Evolutionary conservation across 2,797 vertebrate genomes (phyloP).

Genomic region (Dicrostonyx torquatus): DNA sequence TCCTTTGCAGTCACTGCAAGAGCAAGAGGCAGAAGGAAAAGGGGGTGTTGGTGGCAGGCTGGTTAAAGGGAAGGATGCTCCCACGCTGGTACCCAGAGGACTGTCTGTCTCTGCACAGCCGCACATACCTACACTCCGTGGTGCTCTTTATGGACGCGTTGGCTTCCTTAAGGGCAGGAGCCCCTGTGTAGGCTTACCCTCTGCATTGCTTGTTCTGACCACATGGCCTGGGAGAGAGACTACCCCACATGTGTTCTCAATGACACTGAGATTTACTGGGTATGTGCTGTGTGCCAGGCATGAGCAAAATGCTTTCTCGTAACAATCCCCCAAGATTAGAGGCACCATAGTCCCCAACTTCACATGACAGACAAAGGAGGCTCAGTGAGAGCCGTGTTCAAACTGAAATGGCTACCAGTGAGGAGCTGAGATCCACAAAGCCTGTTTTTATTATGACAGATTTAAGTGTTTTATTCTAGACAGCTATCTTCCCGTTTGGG

Average conservation of each 20-base stretch:
- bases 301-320: background rate
- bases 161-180: background rate
- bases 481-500: background rate
- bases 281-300: background rate
- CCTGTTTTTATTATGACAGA: background rate
- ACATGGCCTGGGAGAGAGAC: background rate
- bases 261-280: background rate
- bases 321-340: background rate
- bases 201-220: background rate
- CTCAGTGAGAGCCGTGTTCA: background rate
- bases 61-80: background rate
- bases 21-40: slow-evolving; percentile 40
- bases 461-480: background rate
- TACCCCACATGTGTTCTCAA: background rate
- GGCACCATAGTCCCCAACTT: background rate
- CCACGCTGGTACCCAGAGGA: background rate
- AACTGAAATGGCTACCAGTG: background rate
- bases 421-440: background rate
- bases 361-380: background rate
- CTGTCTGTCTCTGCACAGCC: background rate
- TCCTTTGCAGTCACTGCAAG: slow-evolving; percentile 81
- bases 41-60: background rate
- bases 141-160: background rate
- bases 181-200: background rate
- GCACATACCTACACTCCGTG: background rate